A percentile compares a stretch with the other conserved stretches of the same genome.
These are phyloP conservation scores for Tetranychus truncatus DNA, from an alignment of 2,888 invertebrate species.

Conservation along the genomic window DNA sequence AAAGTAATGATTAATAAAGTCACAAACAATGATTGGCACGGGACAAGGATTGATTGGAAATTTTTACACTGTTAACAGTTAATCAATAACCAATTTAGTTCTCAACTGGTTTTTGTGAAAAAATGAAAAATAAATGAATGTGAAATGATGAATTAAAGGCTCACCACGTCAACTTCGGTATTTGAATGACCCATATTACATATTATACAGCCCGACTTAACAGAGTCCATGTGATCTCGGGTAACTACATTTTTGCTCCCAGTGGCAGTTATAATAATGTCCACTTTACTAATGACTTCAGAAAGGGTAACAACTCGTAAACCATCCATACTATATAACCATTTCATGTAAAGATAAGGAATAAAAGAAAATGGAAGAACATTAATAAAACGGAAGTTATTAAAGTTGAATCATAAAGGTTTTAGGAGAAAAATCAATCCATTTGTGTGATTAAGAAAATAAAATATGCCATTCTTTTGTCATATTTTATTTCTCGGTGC, in stretches of 20 bases:
- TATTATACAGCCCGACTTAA: constrained; percentile 84
- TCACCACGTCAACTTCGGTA: constrained; percentile 77
- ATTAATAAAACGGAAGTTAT: neutral
- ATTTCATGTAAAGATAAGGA: neutral
- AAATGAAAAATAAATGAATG: too few relatives aligned
- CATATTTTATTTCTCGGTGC: neutral
- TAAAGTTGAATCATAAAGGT: neutral
- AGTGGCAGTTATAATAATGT: constrained; percentile 91
- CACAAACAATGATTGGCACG: neutral
- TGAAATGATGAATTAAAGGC: constrained; percentile 22
- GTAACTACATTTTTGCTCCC: constrained; percentile 88
- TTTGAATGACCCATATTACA: constrained; percentile 97
- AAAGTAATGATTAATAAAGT: neutral
- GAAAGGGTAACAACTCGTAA: constrained; percentile 82
- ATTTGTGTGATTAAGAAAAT: neutral
- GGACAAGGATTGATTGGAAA: neutral
- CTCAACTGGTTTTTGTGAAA: too few relatives aligned
- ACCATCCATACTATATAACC: constrained; percentile 65
- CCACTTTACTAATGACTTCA: constrained; percentile 75
- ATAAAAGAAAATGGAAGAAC: neutral
- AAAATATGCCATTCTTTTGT: neutral
- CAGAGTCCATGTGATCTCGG: constrained; percentile 82
- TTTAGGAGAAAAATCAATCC: neutral
- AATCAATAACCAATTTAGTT: neutral
- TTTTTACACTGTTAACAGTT: neutral